Percentiles rank a stretch among this genome's conserved stretches.
Conservation (phyloP, 2,888 invertebrate species). For the Periphyllus acericola region DNA sequence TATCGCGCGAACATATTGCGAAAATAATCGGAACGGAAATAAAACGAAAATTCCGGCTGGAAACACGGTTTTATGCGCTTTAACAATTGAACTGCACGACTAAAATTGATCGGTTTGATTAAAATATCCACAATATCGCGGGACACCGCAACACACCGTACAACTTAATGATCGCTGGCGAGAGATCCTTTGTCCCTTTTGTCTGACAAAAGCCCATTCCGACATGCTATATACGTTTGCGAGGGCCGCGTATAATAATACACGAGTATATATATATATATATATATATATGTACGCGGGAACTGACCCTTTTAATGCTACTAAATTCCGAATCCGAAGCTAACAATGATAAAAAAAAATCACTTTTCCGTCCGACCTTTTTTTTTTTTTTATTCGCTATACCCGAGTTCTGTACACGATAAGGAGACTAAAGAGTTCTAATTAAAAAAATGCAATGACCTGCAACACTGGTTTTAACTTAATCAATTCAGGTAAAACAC, state of each 20-base stretch:
- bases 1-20: neutral
- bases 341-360: slow-evolving; percentile 39
- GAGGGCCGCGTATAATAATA: neutral
- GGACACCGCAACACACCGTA: neutral
- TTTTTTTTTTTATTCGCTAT: slow-evolving; percentile 14
- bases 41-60: neutral
- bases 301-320: slow-evolving; percentile 43
- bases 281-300: neutral
- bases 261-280: too few species aligned
- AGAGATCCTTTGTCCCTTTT: slow-evolving; percentile 31
- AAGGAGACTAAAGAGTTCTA: slow-evolving; percentile 32
- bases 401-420: neutral
- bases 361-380: slow-evolving; percentile 42
- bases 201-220: slow-evolving; percentile 36
- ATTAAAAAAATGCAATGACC: slow-evolving; percentile 55
- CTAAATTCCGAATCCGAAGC: slow-evolving; percentile 27
- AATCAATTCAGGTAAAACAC: slow-evolving; percentile 30
- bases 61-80: neutral
- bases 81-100: neutral
- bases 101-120: slow-evolving; percentile 20
- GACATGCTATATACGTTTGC: slow-evolving; percentile 22
- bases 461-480: slow-evolving; percentile 38
- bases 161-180: slow-evolving; percentile 30
- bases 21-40: neutral
- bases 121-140: slow-evolving; percentile 2